A percentile compares a stretch with the other conserved stretches of the same genome.
These are phyloP conservation scores for Gymnoscelis rufifasciata DNA, from an alignment of 2,888 invertebrate species.

Conservation along the genomic window DNA sequence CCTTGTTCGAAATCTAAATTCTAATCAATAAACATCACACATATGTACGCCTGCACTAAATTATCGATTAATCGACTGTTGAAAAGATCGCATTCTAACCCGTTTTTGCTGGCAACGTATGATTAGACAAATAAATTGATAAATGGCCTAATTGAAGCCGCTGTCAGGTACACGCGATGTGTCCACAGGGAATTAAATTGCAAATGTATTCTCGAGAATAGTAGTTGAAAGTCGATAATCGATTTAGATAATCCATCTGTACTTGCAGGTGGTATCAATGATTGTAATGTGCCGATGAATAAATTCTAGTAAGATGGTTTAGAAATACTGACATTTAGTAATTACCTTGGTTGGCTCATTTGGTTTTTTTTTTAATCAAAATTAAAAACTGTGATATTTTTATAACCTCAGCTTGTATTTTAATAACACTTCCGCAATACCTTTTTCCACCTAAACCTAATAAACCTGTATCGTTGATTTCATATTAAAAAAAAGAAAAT, in stretches of 20 bases:
- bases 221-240: conserved; percentile 40
- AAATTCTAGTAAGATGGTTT: too few species aligned
- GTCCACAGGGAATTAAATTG: conserved; percentile 30
- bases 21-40: too few species aligned
- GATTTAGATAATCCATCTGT: conserved; percentile 35
- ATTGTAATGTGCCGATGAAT: neutral
- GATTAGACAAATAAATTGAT: conserved; percentile 23
- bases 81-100: conserved; percentile 11
- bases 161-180: conserved; percentile 26
- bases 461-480: too few species aligned
- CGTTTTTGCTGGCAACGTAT: conserved; percentile 14
- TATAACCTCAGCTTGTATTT: too few species aligned
- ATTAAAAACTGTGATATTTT: too few species aligned
- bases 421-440: too few species aligned
- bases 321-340: too few species aligned
- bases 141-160: conserved; percentile 15
- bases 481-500: too few species aligned
- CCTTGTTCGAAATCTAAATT: too few species aligned
- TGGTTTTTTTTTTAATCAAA: too few species aligned
- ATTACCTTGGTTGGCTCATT: too few species aligned
- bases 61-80: conserved; percentile 12
- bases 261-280: conserved; percentile 8
- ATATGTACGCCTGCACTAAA: neutral
- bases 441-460: too few species aligned
- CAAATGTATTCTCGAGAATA: conserved; percentile 28